Base-by-base conservation (phyloP, 2,797 vertebrate species). In the Periparus ater region DNA sequence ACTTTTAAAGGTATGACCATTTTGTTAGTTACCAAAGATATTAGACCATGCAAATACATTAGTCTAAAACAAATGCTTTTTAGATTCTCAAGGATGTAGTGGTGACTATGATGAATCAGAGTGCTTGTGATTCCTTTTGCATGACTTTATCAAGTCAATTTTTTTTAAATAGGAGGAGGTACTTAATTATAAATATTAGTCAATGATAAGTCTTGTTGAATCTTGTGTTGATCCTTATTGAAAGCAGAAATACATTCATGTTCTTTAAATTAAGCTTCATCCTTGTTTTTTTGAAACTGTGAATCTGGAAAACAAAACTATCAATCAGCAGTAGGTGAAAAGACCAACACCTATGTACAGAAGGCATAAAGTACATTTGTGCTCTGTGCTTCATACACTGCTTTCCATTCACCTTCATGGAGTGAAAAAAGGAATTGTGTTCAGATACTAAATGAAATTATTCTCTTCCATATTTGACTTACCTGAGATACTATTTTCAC, bases 1-100 rank as follows among this genome's bases (percentile, higher is more conserved):
- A 54, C 95, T 98, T 93, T 77, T 98, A 95, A 98, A 98, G 98
- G 98, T 98, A 98, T 81, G 36, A 76, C 44, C 27, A 67, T 67
- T 67, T 83, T 87, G 23, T 86, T 91, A 45, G 23, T 36, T 74
- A 83, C 16, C 34, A 51, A 82, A 79, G 15, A 53, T 63, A 36
- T 22, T 65, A 55, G 54, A 45, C 13, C 16, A 32, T 57, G 53
- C 55, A 76, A 72, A 67, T 58, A 78, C 30, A 27, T 53, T 7
- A 21, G 8, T 40, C 30, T 74, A 38, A 82, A 88, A 50, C 51
- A 5, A 65, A n/a, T 38, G 30, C 2, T 45, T 73, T 60, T 32
- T 42, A 68, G 61, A 74, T 70, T 85, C 27, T 70, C 18, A 55
- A 36, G 23, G 45, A 77, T 20, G 7, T 48, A 48, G 19, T 53